Evolutionary conservation across 2,113 vertebrate species (phyloP).

Genomic region (Psephotus haematonotus): DNA sequence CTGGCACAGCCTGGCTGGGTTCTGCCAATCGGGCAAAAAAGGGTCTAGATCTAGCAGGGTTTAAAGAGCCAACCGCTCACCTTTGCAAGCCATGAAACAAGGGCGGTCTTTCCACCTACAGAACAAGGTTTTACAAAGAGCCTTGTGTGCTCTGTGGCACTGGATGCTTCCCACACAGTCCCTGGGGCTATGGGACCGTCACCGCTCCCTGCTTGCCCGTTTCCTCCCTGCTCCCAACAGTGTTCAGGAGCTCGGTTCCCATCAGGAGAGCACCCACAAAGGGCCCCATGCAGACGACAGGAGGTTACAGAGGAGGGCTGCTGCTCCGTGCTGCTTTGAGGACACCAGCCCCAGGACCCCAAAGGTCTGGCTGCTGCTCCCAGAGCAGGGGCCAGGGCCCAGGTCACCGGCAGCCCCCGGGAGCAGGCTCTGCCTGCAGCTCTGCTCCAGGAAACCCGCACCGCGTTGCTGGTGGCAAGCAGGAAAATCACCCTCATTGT

Average conservation of each 20-base stretch:
- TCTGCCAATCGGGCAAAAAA: neutral
- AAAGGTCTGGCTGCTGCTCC: neutral
- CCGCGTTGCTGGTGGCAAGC: accelerated
- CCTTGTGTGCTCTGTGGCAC: neutral
- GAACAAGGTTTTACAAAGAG: neutral
- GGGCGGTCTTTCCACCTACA: neutral
- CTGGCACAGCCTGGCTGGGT: neutral
- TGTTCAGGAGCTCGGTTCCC: accelerated
- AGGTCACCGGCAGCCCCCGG: accelerated
- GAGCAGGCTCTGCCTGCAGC: neutral
- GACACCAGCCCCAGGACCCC: neutral
- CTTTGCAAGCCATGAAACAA: neutral
- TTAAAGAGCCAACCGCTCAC: neutral
- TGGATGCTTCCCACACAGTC: neutral
- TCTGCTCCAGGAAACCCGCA: accelerated
- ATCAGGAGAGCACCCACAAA: accelerated
- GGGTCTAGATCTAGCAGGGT: neutral
- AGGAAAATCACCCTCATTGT: neutral
- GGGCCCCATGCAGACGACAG: accelerated
- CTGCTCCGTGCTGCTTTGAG: accelerated
- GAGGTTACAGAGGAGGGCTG: no score
- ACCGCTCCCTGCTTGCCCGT: neutral
- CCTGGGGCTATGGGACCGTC: accelerated
- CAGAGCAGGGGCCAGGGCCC: accelerated
- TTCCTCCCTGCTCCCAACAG: neutral